Evolutionary conservation across 1,140 invertebrate species (phyloP), one percentile per base, ranked within the genome.

Genomic region (Cydia strobilella): DNA sequence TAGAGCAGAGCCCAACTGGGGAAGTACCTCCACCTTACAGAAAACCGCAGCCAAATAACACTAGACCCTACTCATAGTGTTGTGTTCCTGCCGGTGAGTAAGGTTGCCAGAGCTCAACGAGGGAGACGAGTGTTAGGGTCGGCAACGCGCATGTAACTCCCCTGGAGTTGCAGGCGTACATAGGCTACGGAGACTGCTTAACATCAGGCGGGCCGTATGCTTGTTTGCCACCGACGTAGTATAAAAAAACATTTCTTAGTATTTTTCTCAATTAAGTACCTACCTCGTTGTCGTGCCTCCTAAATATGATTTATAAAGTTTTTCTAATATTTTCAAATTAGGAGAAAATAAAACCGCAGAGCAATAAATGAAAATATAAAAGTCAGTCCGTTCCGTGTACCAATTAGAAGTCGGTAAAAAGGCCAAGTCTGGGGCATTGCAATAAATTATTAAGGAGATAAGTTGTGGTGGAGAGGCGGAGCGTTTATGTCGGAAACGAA

Each of bases 371-470:
- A 69, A 18, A 69, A 35, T 35, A 39, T 31, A 69, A 69, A 69
- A 2, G 15, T 18, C 63, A 15, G 63, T 27, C 71, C 20, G 35
- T 51, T 66, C 63, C 27, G 39, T 76, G 75, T 76, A 42, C 72
- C 75, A 76, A 76, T 76, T 76, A 76, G 75, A 73, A 59, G 54
- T 69, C 31, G 31, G 65, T 69, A 69, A 69, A 69, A 69, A 69
- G 65, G 65, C 65, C 65, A 69, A 66, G 63, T 25, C 27, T n/a
- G 63, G 27, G 63, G 59, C 23, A 12, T 69, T 12, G 65, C 65
- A 39, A 69, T 69, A 69, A 69, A 69, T 69, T 69, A 69, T 69
- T 69, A 69, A 69, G 65, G 31, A 39, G 15, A 69, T 27, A 39
- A 69, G 65, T 69, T 39, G 27, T 9, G 27, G 65, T 6, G n/a